Conservation (phyloP, 64 coral and sea anemone genomes). For the Stylophora pistillata region DNA sequence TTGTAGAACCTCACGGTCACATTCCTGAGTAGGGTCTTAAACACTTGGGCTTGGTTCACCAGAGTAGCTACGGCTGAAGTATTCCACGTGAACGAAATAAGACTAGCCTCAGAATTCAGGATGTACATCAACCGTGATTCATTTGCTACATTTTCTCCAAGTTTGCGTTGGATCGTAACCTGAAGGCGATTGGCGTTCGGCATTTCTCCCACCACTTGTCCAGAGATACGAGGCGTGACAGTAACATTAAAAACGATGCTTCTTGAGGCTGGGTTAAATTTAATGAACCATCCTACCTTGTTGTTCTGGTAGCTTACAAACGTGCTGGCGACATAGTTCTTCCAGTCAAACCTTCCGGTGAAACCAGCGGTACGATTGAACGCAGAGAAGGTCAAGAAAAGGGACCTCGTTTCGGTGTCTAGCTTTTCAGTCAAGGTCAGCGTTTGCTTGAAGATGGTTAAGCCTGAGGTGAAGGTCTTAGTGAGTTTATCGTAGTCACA, state of each 20-base stretch:
- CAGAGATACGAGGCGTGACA: conserved; percentile 70
- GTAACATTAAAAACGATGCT: conserved; percentile 89
- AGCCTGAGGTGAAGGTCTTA: conserved; percentile 60
- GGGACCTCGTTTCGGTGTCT: conserved; percentile 71
- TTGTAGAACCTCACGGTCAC: conserved; percentile 78
- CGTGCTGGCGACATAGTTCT: conserved; percentile 66
- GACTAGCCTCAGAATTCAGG: conserved; percentile 70
- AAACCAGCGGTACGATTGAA: conserved; percentile 76
- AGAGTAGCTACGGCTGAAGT: conserved; percentile 71
- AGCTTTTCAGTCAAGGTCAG: conserved; percentile 61
- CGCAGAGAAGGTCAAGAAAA: conserved; percentile 37
- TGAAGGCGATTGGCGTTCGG: conserved; percentile 62
- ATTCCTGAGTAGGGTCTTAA: conserved; percentile 62
- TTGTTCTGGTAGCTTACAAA: conserved; percentile 69
- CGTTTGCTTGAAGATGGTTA: conserved; percentile 74
- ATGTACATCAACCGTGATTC: conserved; percentile 78
- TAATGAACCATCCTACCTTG: conserved; percentile 74
- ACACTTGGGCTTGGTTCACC: conserved; percentile 22
- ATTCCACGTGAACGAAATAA: conserved; percentile 78
- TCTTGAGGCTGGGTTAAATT: conserved; percentile 58
- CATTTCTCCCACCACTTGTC: conserved; percentile 86
- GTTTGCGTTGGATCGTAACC: conserved; percentile 80
- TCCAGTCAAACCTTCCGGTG: conserved; percentile 84
- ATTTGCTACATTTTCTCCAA: conserved; percentile 76
- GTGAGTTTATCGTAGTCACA: conserved; percentile 59